Evolutionary conservation across 2,888 invertebrate species (phyloP).

Genomic region (Andrena dorsata): DNA sequence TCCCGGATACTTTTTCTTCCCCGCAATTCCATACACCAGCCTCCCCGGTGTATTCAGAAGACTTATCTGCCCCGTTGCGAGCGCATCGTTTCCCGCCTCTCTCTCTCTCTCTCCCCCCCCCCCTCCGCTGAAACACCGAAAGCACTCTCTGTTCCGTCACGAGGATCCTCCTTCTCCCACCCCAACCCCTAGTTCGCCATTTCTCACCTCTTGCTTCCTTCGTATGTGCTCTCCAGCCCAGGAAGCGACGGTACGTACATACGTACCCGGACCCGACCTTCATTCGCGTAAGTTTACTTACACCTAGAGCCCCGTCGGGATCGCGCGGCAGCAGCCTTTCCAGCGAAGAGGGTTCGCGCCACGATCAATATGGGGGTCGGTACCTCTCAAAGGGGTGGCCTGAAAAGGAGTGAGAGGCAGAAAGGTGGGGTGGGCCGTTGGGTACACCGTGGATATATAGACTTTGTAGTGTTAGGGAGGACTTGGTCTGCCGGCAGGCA

Average conservation of each 20-base stretch:
- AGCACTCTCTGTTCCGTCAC: slow-evolving; percentile 62
- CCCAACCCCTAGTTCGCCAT: slow-evolving; percentile 9
- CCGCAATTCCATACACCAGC: slow-evolving; percentile 45
- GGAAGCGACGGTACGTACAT: slow-evolving; percentile 63
- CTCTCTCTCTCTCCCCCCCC: too few relatives aligned
- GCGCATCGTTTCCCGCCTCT: slow-evolving; percentile 55
- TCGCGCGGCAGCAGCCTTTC: slow-evolving; percentile 66
- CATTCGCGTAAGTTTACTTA: slow-evolving; percentile 77
- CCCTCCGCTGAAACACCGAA: slow-evolving; percentile 51
- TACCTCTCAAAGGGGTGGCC: slow-evolving; percentile 72
- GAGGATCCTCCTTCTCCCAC: not conserved
- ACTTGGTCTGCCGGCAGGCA: slow-evolving; percentile 78
- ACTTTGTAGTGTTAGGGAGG: slow-evolving; percentile 80
- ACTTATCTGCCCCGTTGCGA: slow-evolving; percentile 55
- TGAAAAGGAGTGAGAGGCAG: slow-evolving; percentile 67
- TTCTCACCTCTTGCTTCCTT: slow-evolving; percentile 31
- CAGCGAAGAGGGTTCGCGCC: slow-evolving; percentile 80
- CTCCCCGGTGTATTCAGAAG: slow-evolving; percentile 53
- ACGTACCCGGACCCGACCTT: slow-evolving; percentile 48
- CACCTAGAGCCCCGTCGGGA: slow-evolving; percentile 72
- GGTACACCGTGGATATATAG: slow-evolving; percentile 77
- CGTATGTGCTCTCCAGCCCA: slow-evolving; percentile 24
- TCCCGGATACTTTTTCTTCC: slow-evolving; percentile 26
- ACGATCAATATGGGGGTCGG: slow-evolving; percentile 82
- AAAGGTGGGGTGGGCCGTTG: slow-evolving; percentile 54